phyloP scores from a whole-genome alignment of 2,888 invertebrate species.

The Electrophaes corylata region DNA sequence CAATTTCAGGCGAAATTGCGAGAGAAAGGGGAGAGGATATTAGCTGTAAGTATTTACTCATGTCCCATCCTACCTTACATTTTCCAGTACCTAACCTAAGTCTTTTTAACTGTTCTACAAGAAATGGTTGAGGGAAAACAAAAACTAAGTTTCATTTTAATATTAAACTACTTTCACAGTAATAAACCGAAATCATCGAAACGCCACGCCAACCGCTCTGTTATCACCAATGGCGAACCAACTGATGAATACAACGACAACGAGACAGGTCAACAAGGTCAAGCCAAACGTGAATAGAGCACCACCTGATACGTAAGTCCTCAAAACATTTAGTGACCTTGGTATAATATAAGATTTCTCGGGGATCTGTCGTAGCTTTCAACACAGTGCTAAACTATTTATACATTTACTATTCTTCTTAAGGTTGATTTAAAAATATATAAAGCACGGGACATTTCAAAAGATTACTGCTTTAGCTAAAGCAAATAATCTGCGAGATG shows the following conservation, averaged over 20 bases:
- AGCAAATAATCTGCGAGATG: constrained; percentile 8
- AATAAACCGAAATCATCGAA: constrained; percentile 91
- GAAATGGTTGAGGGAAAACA: neutral
- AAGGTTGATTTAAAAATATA: neutral
- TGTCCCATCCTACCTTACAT: neutral
- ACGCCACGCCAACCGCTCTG: constrained; percentile 87
- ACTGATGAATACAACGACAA: constrained; percentile 89
- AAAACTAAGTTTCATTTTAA: neutral
- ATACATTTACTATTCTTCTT: neutral
- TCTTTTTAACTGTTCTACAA: neutral
- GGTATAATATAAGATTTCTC: neutral
- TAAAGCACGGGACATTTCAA: no score
- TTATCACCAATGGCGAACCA: constrained; percentile 87
- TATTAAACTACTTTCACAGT: constrained; percentile 74
- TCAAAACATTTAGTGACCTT: neutral
- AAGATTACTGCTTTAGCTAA: constrained; percentile 1
- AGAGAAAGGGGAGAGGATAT: constrained; percentile 90
- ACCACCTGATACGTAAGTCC: constrained; percentile 88
- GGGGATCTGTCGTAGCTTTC: constrained; percentile 15
- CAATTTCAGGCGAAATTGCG: constrained; percentile 89
- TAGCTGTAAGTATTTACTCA: constrained; percentile 86
- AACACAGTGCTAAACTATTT: neutral
- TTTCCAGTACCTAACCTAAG: neutral
- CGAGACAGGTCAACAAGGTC: constrained; percentile 94
- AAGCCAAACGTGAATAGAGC: constrained; percentile 93